Base-by-base conservation (phyloP, 2,113 vertebrate genomes). In the Datnioides undecimradiatus region DNA sequence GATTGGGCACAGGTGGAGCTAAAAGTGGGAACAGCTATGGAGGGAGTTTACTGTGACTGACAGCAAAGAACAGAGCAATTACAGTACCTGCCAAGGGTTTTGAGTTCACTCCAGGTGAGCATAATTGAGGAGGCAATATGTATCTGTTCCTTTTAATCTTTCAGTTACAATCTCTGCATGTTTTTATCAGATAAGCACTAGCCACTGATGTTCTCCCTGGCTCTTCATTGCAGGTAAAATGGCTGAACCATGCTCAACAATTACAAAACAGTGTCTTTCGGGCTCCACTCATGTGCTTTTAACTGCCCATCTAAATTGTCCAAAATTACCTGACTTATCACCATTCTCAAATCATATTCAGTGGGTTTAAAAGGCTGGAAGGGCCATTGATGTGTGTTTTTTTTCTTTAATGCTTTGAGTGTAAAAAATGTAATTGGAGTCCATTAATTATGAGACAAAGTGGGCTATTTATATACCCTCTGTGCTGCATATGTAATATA, bases 1-100 rank as follows among this genome's bases (percentile, higher is more conserved):
- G 63, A 83, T 21, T 31, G 84, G 83, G 83, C 79, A 85, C 90
- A 93, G 90, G 90, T 91, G 88, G 90, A 84, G 88, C 88, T 90
- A 87, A 91, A 92, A 88, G 85, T 93, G 90, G 93, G 87, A 82
- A 21, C 59, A 55, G 83, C 76, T 51, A 84, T 69, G 54, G 72
- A 80, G 91, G 92, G 93, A 90, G 78, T 81, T 89, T 88, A 94
- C 72, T 72, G 90, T 96, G 96, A 97, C 88, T 95, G 97, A 96
- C 96, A 95, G 95, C 93, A 95, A 95, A 93, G 95, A 95, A 95
- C 89, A 81, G 92, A 92, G 92, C 96, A 96, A 97, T 98, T 96
- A 95, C 76, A 93, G 88, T 21, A 84, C 84, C 90, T 92, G 95
- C 95, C 87, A 93, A 85, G 11, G 60, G 80, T 62, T 81, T 92